Evolutionary conservation across 2,797 vertebrate genomes (phyloP).

Genomic region (Tauraco hartlaubi): DNA sequence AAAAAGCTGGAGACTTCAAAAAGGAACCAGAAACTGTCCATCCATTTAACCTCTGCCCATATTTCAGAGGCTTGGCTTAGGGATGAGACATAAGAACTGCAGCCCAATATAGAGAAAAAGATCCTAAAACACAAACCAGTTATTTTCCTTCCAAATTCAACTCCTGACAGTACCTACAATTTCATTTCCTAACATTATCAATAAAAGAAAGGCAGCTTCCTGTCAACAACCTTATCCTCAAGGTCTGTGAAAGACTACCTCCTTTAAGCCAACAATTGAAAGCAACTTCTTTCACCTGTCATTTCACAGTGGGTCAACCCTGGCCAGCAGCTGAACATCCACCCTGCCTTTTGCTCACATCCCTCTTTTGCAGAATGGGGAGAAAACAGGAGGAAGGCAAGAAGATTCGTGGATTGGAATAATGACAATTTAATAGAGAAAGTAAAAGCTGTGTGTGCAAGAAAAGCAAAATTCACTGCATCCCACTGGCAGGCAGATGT

Average conservation of each 20-base stretch:
- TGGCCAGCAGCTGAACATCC: background rate
- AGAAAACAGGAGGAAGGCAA: background rate
- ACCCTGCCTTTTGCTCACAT: background rate
- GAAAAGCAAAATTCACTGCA: background rate
- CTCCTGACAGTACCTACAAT: background rate
- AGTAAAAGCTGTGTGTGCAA: background rate
- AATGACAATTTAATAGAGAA: background rate
- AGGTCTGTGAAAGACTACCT: background rate
- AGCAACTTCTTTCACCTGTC: background rate
- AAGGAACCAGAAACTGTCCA: background rate
- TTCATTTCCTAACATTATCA: background rate
- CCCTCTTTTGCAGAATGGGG: background rate
- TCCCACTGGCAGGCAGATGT: too few relatives aligned
- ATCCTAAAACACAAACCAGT: background rate
- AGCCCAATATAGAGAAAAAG: background rate
- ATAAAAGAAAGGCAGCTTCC: background rate
- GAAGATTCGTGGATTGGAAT: rapidly evolving
- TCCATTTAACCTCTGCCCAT: background rate
- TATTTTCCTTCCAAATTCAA: background rate
- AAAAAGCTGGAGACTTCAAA: background rate
- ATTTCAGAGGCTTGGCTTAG: background rate
- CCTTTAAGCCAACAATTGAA: background rate
- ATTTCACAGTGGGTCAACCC: background rate
- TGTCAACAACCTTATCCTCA: rapidly evolving
- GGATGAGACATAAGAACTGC: background rate